Evolutionary conservation across 2,888 invertebrate species (phyloP), one percentile per base, ranked within the genome.

Genomic region (Balanococcus diminutus): DNA sequence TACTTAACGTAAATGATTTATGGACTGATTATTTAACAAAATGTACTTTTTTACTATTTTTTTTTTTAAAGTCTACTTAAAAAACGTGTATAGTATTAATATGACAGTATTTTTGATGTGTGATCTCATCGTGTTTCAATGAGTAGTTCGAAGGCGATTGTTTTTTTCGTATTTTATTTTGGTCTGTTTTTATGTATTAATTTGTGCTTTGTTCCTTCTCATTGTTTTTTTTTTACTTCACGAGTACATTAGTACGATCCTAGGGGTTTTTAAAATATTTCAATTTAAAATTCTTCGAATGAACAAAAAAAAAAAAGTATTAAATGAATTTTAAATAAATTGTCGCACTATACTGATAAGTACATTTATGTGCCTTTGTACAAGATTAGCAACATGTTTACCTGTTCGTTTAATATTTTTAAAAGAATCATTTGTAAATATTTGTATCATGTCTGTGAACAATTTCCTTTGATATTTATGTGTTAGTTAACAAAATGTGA

Each of bases 401-500:
- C 85, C 85, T 72, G 46, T 84, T 61, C 39, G 72, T 84, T 67
- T 84, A 36, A 84, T 14, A 9, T 82, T 32, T 51, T 82, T 56
- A n/a, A 22, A 56, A 46, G 22, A 56, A 51, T 82, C 39, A 82
- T 85, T 85, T 85, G 85, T 85, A 85, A 75, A 85, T 85, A 85
- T 85, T 85, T 75, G 39, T 84, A 84, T 85, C 85, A 79, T 79
- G 85, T 85, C 85, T 85, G 75, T 85, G 75, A 85, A 84, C 22
- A 39, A 72, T 72, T 36, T 85, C 16, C 51, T 85, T 85, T 85
- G 85, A 85, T 85, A 85, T 85, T 85, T 85, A 85, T 79, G 75
- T 85, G 85, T 85, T 85, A 85, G 85, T 85, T 31, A 51, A 82
- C 82, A 85, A 85, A 84, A 75, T 85, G 85, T 85, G 85, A 85